phyloP scores from a whole-genome alignment of 2,113 vertebrate species.

The Entomyzon cyanotis region DNA sequence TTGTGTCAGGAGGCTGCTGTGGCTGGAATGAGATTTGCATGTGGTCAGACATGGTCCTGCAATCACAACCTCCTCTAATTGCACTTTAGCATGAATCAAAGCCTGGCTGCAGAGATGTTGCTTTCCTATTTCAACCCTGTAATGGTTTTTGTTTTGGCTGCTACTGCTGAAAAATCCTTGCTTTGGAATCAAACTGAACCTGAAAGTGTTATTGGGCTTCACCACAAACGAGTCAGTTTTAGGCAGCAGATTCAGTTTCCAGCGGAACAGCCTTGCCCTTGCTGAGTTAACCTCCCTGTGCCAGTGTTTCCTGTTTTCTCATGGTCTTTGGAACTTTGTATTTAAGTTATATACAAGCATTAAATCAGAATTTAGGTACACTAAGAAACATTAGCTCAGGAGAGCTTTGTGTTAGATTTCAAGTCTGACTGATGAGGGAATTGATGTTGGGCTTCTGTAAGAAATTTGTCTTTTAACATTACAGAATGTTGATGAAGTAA shows the following conservation, averaged over 20 bases:
- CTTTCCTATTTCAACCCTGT: not conserved
- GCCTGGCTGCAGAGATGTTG: not conserved
- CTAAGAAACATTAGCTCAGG: not conserved
- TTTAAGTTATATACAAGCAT: not conserved
- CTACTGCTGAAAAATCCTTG: not conserved
- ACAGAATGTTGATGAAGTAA: not conserved
- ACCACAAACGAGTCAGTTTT: not conserved
- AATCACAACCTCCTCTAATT: not conserved
- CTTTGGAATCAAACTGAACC: not conserved
- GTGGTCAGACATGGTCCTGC: not conserved
- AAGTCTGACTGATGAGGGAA: not conserved
- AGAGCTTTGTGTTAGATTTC: not conserved
- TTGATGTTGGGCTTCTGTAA: conserved; percentile 10
- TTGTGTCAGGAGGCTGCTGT: not conserved
- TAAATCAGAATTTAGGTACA: not conserved
- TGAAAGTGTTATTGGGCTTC: not conserved
- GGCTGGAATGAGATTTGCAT: not conserved
- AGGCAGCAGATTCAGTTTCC: not conserved
- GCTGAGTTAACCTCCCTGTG: not conserved
- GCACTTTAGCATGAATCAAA: conserved; percentile 7
- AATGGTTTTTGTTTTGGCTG: conserved; percentile 16
- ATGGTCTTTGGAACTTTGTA: not conserved
- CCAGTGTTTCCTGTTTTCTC: not conserved
- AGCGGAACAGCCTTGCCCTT: not conserved
- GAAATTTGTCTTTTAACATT: not conserved